These are phyloP conservation scores for Aurelia aurita DNA, from an alignment of 30 jellyfish, hydroid and myxozoan genomes.

Conservation along the genomic window DNA sequence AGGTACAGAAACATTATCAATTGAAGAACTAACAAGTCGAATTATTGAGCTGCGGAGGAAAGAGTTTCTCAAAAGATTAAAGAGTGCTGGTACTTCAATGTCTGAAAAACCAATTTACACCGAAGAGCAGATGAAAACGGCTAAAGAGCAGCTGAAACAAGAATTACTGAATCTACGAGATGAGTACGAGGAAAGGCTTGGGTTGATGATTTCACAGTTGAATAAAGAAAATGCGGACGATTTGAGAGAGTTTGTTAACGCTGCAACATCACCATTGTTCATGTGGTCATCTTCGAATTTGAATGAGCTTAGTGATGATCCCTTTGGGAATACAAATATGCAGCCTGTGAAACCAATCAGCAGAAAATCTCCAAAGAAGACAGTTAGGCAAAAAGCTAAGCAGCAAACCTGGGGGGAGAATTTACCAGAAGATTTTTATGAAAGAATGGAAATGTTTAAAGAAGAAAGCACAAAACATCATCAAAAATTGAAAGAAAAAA, in stretches of 20 bases:
- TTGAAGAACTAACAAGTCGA: constrained; percentile 64
- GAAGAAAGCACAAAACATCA: constrained; percentile 82
- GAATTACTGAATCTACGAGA: constrained; percentile 42
- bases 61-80: constrained; percentile 45
- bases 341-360: constrained; percentile 23
- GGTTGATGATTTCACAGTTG: constrained; percentile 41
- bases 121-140: constrained; percentile 62
- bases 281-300: constrained; percentile 52
- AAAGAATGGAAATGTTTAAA: constrained; percentile 79
- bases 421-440: constrained; percentile 68
- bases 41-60: constrained; percentile 48
- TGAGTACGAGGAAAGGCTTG: constrained; percentile 68
- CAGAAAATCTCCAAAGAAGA: constrained; percentile 22
- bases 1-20: constrained; percentile 70
- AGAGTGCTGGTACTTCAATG: constrained; percentile 83
- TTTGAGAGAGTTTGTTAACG: constrained; percentile 57
- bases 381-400: constrained; percentile 1
- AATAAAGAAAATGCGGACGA: constrained; percentile 35
- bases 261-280: constrained; percentile 79
- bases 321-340: background rate
- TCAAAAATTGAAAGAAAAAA: constrained; percentile 39
- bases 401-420: constrained; percentile 71
- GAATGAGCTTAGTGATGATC: background rate
- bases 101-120: constrained; percentile 79
- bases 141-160: constrained; percentile 50